A percentile compares a stretch with the other conserved stretches of the same genome.
phyloP scores from a whole-genome alignment of 2,113 vertebrate genomes.

The Collichthys lucidus region DNA sequence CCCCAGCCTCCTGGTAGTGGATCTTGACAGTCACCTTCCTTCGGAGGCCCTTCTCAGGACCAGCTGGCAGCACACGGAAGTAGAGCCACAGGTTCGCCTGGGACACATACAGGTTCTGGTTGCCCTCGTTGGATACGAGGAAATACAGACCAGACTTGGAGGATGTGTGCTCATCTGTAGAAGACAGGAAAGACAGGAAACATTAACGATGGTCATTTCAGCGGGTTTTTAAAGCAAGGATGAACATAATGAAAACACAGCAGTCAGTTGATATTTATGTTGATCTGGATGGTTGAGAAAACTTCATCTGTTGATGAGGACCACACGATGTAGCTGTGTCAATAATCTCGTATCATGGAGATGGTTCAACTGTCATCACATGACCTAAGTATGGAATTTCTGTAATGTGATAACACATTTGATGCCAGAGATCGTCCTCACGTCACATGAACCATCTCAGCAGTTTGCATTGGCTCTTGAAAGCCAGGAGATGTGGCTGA shows the following conservation, averaged over 20 bases:
- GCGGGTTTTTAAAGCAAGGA: not conserved
- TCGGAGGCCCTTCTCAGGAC: slow-evolving; percentile 91
- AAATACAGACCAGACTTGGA: slow-evolving; percentile 93
- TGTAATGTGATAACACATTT: not conserved
- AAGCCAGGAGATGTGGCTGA: too few relatives aligned
- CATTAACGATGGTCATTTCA: not conserved
- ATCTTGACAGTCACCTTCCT: slow-evolving; percentile 95
- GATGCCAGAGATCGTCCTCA: not conserved
- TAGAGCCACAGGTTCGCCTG: slow-evolving; percentile 99
- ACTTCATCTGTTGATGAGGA: too few relatives aligned
- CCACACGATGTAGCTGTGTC: too few relatives aligned
- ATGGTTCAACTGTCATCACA: not conserved
- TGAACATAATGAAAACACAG: too few relatives aligned
- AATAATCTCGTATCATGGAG: not conserved
- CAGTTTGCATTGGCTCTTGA: too few relatives aligned
- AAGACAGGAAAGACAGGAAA: slow-evolving; percentile 66
- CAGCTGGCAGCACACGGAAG: slow-evolving; percentile 92
- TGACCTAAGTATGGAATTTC: not conserved
- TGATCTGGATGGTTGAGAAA: not conserved
- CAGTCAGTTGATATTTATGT: not conserved
- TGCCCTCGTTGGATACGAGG: slow-evolving; percentile 96
- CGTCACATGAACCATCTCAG: not conserved
- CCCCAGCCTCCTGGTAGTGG: slow-evolving; percentile 89
- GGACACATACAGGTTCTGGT: slow-evolving; percentile 95
- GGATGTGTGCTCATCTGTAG: slow-evolving; percentile 89